Base-by-base conservation (phyloP, 2,113 vertebrate species). In the Oncorhynchus nerka region DNA sequence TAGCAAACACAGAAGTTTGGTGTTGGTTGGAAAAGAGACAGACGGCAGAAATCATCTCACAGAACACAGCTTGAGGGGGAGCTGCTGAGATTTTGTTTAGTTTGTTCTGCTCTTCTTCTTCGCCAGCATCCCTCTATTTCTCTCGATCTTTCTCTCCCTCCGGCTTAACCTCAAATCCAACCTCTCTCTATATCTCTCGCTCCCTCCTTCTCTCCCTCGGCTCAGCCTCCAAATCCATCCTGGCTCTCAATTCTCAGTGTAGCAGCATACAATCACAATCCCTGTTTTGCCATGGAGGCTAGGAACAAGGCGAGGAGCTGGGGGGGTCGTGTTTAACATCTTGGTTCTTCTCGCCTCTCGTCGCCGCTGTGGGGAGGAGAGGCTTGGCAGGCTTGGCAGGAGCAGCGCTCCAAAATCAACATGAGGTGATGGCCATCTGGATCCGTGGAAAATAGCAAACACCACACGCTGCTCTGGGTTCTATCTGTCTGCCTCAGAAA, bases 341-440 rank as follows among this genome's bases (percentile, higher is more conserved):
- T 85, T 66, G 57, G 59, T 81, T 86, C 51, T 19, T 55, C 51
- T 55, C 51, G 51, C 77, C 74, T 80, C 84, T 87, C 65, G 72
- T 86, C 68, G 81, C 71, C 65, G 70, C 75, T 24, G 20, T 19
- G 39, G 76, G 79, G 34, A 22, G n/a, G 13, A 28, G 24, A 67
- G 26, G 26, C 20, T 67, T 26, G 72, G 59, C 55, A 59, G 68
- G 34, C 66, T 84, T 89, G 85, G 85, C 88, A 79, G 68, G 75
- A 57, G 7, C 3, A 55, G 9, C 0, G 70, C 78, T 83, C 84
- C 78, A 86, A 87, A 79, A 89, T 81, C 86, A 89, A 88, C 88
- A 91, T 45, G 22, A 85, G 87, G 81, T 84, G 84, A 83, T 71
- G 70, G 84, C 88, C 85, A 88, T 90, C 89, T 90, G 87, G 85